Evolutionary conservation across 1,140 invertebrate genomes (phyloP), one percentile per base, ranked within the genome.

Genomic region (Meloidogyne floridensis): DNA sequence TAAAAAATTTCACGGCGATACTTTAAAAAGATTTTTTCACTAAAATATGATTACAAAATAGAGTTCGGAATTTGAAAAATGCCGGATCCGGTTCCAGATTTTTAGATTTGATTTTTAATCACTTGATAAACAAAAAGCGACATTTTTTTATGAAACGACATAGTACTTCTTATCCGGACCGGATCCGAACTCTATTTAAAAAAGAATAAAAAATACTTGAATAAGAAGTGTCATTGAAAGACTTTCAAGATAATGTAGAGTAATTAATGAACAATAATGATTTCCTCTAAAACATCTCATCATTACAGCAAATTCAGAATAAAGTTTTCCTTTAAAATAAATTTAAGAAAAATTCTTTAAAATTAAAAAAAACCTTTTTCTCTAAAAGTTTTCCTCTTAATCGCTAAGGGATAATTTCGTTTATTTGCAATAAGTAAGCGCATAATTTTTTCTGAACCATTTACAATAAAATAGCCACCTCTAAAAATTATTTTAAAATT

Each of bases 401-500:
- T 73, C 15, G 89, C 88, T n/a, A 90, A 79, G 0, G 88, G 88
- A 72, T 82, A 89, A 71, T 89, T 89, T 43, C 89, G 77, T 18
- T 90, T 84, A 69, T 90, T 89, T 2, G 84, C 86, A 56, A 89
- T 82, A 32, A 89, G 78, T 43, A 90, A 75, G 59, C 88, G 83
- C 20, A 89, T 85, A 18, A 89, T 85, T 75, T 89, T 89, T 83
- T 89, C 88, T 20, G 85, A 87, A 43, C 88, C 88, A 72, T 90
- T 90, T 10, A 81, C 81, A n/a, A 89, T 81, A 76, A 89, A 89
- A 81, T 89, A 89, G 13, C 88, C 88, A 69, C 88, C 88, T 72
- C 77, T 79, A 51, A 18, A 43, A 59, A 32, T 32, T 32, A 32
- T 32, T 32, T 32, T 32, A 32, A 32, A 32, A 32, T 32, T 32